A percentile compares a stretch with the other conserved stretches of the same genome.
Conservation (phyloP, 2,797 vertebrate species). For the Girardinus metallicus region DNA sequence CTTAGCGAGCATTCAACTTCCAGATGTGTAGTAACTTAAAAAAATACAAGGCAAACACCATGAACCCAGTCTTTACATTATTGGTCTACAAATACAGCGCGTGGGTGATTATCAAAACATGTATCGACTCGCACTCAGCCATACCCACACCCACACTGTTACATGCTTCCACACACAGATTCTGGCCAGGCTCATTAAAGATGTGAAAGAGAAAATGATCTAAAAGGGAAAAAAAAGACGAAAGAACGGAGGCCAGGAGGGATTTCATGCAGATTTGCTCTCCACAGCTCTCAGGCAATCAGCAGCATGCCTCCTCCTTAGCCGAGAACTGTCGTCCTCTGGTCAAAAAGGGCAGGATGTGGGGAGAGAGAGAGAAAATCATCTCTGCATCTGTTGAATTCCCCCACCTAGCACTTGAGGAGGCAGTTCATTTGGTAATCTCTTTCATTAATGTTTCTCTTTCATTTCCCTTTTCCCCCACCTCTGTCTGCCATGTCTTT, state of each 20-base stretch:
- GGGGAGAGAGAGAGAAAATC: constrained; percentile 44
- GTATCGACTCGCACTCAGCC: neutral
- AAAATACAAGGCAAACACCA: neutral
- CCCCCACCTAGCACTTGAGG: constrained; percentile 60
- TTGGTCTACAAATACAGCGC: neutral
- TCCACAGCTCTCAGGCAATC: constrained; percentile 72
- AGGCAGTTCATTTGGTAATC: constrained; percentile 76
- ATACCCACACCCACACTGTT: constrained; percentile 15
- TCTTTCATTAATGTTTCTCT: constrained; percentile 81
- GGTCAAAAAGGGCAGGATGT: constrained; percentile 64
- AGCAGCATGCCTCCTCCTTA: constrained; percentile 63
- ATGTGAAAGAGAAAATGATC: constrained; percentile 70
- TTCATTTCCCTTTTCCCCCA: constrained; percentile 63
- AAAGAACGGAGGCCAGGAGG: constrained; percentile 35
- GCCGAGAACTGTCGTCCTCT: constrained; percentile 58
- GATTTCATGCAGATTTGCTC: constrained; percentile 76
- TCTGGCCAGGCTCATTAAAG: constrained; percentile 64
- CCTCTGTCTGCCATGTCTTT: constrained; percentile 37
- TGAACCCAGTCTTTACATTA: constrained; percentile 1
- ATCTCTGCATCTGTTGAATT: constrained; percentile 60
- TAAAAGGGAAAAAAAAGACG: constrained; percentile 38
- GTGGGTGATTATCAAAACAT: constrained; percentile 26
- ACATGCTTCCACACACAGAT: constrained; percentile 27
- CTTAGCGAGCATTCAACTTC: neutral
- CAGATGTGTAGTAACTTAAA: neutral